Conservation (phyloP, 2,888 invertebrate species). For the Sarcophaga variegata region DNA sequence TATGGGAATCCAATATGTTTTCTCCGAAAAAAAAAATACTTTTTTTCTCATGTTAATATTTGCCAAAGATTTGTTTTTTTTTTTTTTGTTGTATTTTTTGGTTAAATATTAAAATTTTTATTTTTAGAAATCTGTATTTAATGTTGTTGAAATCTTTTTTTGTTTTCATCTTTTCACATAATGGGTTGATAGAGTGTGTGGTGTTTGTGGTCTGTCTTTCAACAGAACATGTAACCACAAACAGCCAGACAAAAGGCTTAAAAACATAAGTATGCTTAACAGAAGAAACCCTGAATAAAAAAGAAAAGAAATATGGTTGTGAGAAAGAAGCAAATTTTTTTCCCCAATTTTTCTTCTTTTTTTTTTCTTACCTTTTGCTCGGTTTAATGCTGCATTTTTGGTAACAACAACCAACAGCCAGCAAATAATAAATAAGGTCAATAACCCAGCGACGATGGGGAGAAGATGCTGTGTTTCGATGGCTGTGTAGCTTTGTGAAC, state of each 20-base stretch:
- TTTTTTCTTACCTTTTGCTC: background rate
- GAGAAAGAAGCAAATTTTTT: constrained; percentile 3
- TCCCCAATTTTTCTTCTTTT: too few species aligned
- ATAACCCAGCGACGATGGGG: constrained; percentile 4
- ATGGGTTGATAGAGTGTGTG: background rate
- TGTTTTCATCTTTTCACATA: background rate
- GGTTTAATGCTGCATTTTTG: constrained; percentile 24
- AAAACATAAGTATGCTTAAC: constrained; percentile 50
- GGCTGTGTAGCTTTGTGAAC: background rate
- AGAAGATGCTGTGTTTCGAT: too few species aligned
- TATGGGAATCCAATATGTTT: background rate
- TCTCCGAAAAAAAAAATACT: background rate
- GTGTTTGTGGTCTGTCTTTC: background rate
- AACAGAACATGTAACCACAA: constrained; percentile 34
- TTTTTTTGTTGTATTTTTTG: background rate
- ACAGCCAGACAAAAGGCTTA: constrained; percentile 51
- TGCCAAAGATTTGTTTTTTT: background rate
- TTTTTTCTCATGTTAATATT: background rate
- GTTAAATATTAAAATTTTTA: constrained; percentile 47
- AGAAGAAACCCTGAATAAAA: constrained; percentile 5
- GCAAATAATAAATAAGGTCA: constrained; percentile 45
- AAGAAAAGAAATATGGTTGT: background rate
- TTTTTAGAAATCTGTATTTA: constrained; percentile 59
- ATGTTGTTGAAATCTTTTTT: constrained; percentile 34
- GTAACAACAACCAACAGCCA: constrained; percentile 45